phyloP scores from a whole-genome alignment of 2,113 vertebrate genomes.

The Burhinus bistriatus region DNA sequence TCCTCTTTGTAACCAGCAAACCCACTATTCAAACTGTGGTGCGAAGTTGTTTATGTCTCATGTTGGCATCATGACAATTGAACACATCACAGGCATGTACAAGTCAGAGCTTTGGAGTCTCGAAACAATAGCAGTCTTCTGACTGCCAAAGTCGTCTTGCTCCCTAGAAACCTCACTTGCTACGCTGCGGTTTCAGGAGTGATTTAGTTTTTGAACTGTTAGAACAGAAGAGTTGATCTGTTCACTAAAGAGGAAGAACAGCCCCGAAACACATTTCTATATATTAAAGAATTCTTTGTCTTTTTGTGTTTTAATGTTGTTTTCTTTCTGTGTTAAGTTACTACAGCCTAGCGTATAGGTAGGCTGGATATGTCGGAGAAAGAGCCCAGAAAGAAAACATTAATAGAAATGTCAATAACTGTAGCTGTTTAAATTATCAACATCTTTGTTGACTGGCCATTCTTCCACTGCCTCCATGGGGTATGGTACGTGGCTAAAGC shows the following conservation, averaged over 20 bases:
- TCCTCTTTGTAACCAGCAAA: constrained; percentile 6
- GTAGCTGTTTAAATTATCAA: not conserved
- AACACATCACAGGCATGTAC: constrained; percentile 2
- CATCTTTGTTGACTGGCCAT: not conserved
- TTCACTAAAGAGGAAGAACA: not conserved
- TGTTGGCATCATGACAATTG: not conserved
- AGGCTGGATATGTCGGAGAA: not conserved
- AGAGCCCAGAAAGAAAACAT: not conserved
- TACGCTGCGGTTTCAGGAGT: not conserved
- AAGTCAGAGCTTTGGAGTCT: not conserved
- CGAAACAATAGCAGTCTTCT: not conserved
- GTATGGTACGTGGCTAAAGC: not conserved
- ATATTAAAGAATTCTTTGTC: not conserved
- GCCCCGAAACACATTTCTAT: rapidly evolving
- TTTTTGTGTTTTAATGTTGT: too few relatives aligned
- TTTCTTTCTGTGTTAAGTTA: not conserved
- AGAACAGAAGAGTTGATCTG: not conserved
- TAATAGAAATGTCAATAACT: not conserved
- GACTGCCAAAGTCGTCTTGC: constrained; percentile 11
- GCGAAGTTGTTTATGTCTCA: constrained; percentile 33
- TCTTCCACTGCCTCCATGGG: not conserved
- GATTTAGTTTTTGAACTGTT: not conserved
- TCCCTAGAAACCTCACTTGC: not conserved
- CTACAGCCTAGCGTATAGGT: rapidly evolving
- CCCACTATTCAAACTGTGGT: not conserved